Percentiles rank a stretch among this genome's conserved stretches.
These are phyloP conservation scores for Maconellicoccus hirsutus DNA, from an alignment of 1,140 invertebrate genomes.

Conservation along the genomic window DNA sequence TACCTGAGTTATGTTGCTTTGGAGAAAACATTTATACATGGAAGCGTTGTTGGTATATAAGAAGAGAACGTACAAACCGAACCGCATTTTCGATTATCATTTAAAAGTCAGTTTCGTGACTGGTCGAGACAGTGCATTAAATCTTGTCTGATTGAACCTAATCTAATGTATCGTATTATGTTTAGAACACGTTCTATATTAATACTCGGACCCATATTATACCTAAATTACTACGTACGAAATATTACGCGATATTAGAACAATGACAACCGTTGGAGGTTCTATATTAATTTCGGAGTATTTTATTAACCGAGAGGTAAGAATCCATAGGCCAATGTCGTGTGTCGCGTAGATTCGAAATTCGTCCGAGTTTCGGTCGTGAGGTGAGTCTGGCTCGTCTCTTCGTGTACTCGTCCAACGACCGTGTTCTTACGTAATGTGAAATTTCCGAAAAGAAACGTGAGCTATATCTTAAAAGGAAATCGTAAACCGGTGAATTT, in stretches of 20 bases:
- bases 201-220: background rate
- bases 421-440: background rate
- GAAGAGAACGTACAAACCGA: background rate
- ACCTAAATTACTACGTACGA: background rate
- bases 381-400: background rate
- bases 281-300: background rate
- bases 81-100: slow-evolving; percentile 20
- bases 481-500: slow-evolving; percentile 3
- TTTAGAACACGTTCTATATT: slow-evolving; percentile 14
- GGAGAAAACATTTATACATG: background rate
- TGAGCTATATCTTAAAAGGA: background rate
- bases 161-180: slow-evolving; percentile 13
- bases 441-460: background rate
- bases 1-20: background rate
- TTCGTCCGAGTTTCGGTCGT: background rate
- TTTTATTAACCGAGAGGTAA: too few relatives aligned
- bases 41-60: too few relatives aligned
- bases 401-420: background rate
- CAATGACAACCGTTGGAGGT: background rate
- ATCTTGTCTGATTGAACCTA: slow-evolving; percentile 21
- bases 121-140: slow-evolving; percentile 20
- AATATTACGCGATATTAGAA: background rate
- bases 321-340: too few relatives aligned
- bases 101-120: slow-evolving; percentile 18
- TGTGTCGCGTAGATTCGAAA: too few relatives aligned